Conservation (phyloP, 2,113 vertebrate genomes). For the Picathartes gymnocephalus region DNA sequence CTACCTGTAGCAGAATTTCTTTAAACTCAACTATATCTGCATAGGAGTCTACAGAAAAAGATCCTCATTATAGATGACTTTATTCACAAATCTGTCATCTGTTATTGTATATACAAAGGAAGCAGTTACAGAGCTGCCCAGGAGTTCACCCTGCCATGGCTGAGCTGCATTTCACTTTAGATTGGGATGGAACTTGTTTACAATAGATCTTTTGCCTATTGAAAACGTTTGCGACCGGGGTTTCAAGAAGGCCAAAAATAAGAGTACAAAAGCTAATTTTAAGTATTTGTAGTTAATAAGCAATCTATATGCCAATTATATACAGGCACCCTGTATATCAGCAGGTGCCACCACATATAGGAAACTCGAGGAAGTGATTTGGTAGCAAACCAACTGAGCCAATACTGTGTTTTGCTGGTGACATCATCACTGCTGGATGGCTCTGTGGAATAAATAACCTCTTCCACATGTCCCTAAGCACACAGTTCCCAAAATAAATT, state of each 20-base stretch:
- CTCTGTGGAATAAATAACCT: constrained; percentile 58
- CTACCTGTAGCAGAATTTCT: neutral
- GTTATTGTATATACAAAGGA: neutral
- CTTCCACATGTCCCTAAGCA: constrained; percentile 52
- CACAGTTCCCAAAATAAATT: constrained; percentile 47
- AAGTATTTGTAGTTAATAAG: neutral
- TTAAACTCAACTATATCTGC: neutral
- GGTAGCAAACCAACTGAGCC: neutral
- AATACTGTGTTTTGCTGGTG: neutral
- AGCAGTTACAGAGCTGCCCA: neutral
- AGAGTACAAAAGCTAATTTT: neutral
- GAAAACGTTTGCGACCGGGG: neutral
- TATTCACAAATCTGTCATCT: neutral
- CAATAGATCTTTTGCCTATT: neutral
- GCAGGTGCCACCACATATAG: neutral
- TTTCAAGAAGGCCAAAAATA: neutral
- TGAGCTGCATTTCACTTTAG: neutral
- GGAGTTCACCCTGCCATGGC: neutral
- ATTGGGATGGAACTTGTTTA: neutral
- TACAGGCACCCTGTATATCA: constrained; percentile 27
- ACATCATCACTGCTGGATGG: constrained; percentile 33
- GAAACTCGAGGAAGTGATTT: constrained; percentile 23
- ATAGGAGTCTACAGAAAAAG: neutral
- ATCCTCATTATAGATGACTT: neutral
- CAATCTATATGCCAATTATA: neutral